Evolutionary conservation across 2,888 invertebrate genomes (phyloP).

Genomic region (Sepiola atlantica): DNA sequence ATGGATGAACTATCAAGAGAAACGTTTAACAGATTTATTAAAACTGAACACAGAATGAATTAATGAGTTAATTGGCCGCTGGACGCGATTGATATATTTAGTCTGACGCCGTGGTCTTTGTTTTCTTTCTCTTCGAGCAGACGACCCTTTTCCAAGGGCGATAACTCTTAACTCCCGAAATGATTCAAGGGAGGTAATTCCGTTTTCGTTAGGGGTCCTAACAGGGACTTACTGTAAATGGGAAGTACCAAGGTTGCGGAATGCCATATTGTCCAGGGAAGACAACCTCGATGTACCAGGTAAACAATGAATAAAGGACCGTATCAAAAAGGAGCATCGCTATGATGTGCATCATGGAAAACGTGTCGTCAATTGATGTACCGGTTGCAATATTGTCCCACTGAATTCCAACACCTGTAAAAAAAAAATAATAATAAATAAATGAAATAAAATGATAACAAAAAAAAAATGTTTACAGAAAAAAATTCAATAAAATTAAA

Average conservation of each 20-base stretch:
- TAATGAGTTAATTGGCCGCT: no score
- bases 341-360: slow-evolving; percentile 80
- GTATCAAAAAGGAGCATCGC: slow-evolving; percentile 84
- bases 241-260: slow-evolving; percentile 87
- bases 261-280: slow-evolving; percentile 90
- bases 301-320: slow-evolving; percentile 83
- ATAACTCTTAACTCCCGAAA: no score
- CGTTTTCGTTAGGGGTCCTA: no score
- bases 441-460: background rate
- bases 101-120: no score
- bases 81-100: no score
- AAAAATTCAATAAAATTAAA: background rate
- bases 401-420: slow-evolving; percentile 70
- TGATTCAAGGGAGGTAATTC: no score
- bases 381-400: slow-evolving; percentile 74
- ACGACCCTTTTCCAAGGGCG: no score
- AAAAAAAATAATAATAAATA: background rate
- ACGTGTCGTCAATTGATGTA: slow-evolving; percentile 81
- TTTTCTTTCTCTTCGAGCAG: no score
- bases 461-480: no score
- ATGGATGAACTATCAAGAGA: no score
- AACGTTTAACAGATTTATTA: no score
- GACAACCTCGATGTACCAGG: slow-evolving; percentile 90
- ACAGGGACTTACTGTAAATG: slow-evolving; percentile 80
- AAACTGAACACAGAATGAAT: no score